Base-by-base conservation (phyloP, 2,797 vertebrate species). In the Anniella stebbinsi region DNA sequence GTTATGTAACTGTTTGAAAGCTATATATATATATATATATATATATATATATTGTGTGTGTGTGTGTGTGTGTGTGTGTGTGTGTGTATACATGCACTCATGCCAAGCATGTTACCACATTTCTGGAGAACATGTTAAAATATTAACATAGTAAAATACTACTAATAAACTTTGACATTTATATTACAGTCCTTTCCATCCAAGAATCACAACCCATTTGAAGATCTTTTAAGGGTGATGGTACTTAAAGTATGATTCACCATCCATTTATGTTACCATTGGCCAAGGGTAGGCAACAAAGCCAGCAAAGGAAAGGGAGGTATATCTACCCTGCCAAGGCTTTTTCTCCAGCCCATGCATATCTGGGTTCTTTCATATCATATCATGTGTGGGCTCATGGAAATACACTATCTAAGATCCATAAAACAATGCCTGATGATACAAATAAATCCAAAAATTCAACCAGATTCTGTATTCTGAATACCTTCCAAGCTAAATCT, bases 1-100 rank as follows among this genome's bases (percentile, higher is more conserved):
- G 88, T 48, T 38, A 63, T 90, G 91, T 51, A 48, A 67, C 8
- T 91, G n/a, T 70, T 80, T 69, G 78, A 67, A 91, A 88, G 57
- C 0, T 10, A 51, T 82, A 45, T 6, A 78, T 51, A 13, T 9
- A 30, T 70, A 76, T 8, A 30, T n/a, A n/a, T n/a, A n/a, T n/a
- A n/a, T n/a, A n/a, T n/a, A n/a, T n/a, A n/a, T n/a, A n/a, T n/a
- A n/a, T n/a, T n/a, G 45, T 45, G 45, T 45, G 45, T 45, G 45
- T 45, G 45, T 45, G 45, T 45, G 45, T 45, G 45, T 45, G 45
- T 45, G 45, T 45, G 45, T 45, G 45, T 45, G 45, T 33, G 60
- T 30, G 11, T 54, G 11, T 54, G 11, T 54, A 10, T 54, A 10
- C 10, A 10, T 54, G 51, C 9, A 8, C 10, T 12, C 11, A 60